These are phyloP conservation scores for Parus major DNA, from an alignment of 2,113 vertebrate species.

Conservation along the genomic window DNA sequence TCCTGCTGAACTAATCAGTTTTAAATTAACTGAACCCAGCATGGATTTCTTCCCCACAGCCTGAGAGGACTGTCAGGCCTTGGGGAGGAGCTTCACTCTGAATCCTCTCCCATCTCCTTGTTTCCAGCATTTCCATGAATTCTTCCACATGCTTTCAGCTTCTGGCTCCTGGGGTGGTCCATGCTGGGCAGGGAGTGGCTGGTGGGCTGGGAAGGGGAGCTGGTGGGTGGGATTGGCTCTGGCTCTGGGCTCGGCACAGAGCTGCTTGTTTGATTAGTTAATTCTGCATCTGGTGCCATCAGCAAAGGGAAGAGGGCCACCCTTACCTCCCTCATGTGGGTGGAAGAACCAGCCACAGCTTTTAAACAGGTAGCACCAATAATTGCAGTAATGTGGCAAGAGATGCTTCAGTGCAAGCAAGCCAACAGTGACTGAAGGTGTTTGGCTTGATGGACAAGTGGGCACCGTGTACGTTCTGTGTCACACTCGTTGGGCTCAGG, in stretches of 20 bases:
- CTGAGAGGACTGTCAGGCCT: fast-evolving
- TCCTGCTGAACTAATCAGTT: neutral
- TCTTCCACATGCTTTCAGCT: neutral
- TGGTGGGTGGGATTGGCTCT: too few species aligned
- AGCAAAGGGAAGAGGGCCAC: neutral
- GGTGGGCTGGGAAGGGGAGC: neutral
- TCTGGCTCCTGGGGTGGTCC: neutral
- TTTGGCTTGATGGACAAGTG: neutral
- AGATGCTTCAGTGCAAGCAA: neutral
- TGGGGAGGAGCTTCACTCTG: neutral
- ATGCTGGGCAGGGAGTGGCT: neutral
- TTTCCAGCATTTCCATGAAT: neutral
- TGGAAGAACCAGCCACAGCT: neutral
- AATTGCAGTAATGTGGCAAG: neutral
- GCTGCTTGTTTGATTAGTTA: neutral
- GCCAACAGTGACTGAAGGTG: neutral
- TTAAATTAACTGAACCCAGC: neutral
- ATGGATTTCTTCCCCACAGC: neutral
- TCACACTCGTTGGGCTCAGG: fast-evolving
- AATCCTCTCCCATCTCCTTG: neutral
- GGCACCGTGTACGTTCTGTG: fast-evolving
- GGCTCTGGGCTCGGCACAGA: neutral
- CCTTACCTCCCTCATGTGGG: fast-evolving
- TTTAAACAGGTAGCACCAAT: neutral
- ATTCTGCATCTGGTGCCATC: fast-evolving